Base-by-base conservation (phyloP, 1,140 invertebrate species). In the Plectus sambesii region DNA sequence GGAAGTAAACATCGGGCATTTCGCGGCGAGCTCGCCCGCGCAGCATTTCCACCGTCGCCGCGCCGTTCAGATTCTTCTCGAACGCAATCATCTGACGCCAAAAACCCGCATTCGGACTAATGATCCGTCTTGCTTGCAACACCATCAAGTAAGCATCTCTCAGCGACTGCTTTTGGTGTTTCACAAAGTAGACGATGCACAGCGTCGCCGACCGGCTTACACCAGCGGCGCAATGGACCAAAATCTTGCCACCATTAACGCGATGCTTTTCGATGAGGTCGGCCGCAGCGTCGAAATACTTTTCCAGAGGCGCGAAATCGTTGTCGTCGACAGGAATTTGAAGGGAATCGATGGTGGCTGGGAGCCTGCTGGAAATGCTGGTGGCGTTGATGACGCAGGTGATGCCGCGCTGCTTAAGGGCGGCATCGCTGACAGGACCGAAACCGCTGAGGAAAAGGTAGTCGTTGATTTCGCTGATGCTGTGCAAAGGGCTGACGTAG, bases 221-320 rank as follows among this genome's bases (percentile, higher is more conserved):
- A 1, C 87, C 87, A 2, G 87, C 86, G 0, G 86, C 81, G 65
- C 86, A 90, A 69, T 88, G 85, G 0, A 89, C 80, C 53, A 88
- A 65, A 0, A 80, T 79, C 51, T 78, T 76, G 12, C 84, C 82
- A 2, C 82, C 79, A 50, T 70, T 58, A 22, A 75, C 72, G 17
- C 50, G 39, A 49, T 64, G 67, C 25, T 38, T 19, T 17, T 47
- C 26, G 17, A 61, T 81, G 50, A 80, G 71, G 68, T 84, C 82
- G 4, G 81, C 77, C 2, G 79, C 77, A 37, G 75, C 68, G 60
- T 85, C 82, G 69, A 87, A 82, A 69, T 82, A 79, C 8, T 72
- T 65, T 2, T 72, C 63, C 8, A 51, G 15, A 26, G 37, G 33
- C 5, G 23, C 52, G 29, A 40, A 23, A 15, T 53, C 27, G 12